Conservation (phyloP, 2,797 vertebrate genomes). For the Pseudomugil tenellus region DNA sequence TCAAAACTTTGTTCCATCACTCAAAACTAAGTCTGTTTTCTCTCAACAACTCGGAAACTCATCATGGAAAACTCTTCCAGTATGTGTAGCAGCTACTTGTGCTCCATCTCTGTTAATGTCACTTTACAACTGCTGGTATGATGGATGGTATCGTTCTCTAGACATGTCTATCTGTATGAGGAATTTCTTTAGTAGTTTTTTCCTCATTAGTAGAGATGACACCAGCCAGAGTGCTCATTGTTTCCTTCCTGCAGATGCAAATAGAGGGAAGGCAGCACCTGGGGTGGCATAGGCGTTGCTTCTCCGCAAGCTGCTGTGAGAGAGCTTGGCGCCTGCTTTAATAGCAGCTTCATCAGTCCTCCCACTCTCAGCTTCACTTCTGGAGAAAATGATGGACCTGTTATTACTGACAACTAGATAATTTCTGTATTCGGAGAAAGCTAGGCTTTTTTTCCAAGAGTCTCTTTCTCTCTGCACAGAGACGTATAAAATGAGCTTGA, state of each 20-base stretch:
- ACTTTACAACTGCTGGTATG: conserved; percentile 2
- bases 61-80: conserved; percentile 52
- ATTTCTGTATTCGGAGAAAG: neutral
- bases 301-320: conserved; percentile 34
- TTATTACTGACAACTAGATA: conserved; percentile 4
- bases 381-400: conserved; percentile 28
- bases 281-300: conserved; percentile 22
- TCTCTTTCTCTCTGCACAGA: too few species aligned
- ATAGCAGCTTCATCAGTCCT: conserved; percentile 63
- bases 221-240: conserved; percentile 11
- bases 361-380: conserved; percentile 49
- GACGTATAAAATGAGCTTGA: too few species aligned
- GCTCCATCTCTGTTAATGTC: conserved; percentile 30
- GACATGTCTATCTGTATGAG: neutral
- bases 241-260: conserved; percentile 46
- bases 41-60: conserved; percentile 48
- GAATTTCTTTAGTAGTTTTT: conserved; percentile 9
- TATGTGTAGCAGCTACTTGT: conserved; percentile 35
- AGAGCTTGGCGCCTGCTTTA: conserved; percentile 39
- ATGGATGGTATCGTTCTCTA: neutral
- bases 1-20: conserved; percentile 24
- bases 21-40: conserved; percentile 57
- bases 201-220: neutral
- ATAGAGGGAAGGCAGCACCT: conserved; percentile 36
- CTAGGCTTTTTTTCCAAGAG: too few species aligned